Percentiles rank a stretch among this genome's conserved stretches.
These are phyloP conservation scores for Drosophila kambysellisi DNA, from an alignment of 2,888 invertebrate species.

Conservation along the genomic window DNA sequence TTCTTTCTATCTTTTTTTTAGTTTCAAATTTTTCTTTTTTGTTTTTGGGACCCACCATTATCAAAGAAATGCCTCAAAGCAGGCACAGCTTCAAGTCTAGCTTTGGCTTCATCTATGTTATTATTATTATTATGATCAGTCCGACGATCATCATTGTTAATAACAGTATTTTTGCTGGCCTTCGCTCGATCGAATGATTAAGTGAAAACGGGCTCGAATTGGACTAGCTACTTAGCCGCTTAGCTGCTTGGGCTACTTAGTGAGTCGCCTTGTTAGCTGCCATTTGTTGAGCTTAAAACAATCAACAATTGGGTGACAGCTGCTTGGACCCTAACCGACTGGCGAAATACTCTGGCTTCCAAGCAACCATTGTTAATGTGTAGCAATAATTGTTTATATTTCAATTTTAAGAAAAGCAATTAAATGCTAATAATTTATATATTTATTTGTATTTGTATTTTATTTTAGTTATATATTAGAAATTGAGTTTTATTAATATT, in stretches of 20 bases:
- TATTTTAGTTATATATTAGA: not conserved
- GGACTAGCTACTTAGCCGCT: slow-evolving; percentile 28
- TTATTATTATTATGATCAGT: slow-evolving; percentile 1
- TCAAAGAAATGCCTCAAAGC: slow-evolving; percentile 37
- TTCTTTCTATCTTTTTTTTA: slow-evolving; percentile 11
- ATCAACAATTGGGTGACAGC: not conserved
- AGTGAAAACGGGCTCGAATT: slow-evolving; percentile 61
- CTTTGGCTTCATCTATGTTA: not conserved
- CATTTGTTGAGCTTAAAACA: slow-evolving; percentile 29
- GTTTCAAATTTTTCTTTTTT: not conserved
- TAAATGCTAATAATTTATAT: not conserved
- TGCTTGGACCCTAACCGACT: not conserved
- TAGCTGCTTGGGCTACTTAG: slow-evolving; percentile 44
- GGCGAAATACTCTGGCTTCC: not conserved
- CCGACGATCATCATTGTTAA: slow-evolving; percentile 41
- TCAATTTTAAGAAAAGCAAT: not conserved
- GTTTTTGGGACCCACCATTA: slow-evolving; percentile 29
- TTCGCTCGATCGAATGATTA: slow-evolving; percentile 69
- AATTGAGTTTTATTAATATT: not conserved
- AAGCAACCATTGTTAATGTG: not conserved
- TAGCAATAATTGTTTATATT: not conserved
- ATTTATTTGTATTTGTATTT: not conserved
- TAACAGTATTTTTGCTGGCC: slow-evolving; percentile 74
- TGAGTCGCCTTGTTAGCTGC: slow-evolving; percentile 44
- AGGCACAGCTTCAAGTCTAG: not conserved